Evolutionary conservation across 1,140 invertebrate genomes (phyloP).

Genomic region (Ceratina japonica): DNA sequence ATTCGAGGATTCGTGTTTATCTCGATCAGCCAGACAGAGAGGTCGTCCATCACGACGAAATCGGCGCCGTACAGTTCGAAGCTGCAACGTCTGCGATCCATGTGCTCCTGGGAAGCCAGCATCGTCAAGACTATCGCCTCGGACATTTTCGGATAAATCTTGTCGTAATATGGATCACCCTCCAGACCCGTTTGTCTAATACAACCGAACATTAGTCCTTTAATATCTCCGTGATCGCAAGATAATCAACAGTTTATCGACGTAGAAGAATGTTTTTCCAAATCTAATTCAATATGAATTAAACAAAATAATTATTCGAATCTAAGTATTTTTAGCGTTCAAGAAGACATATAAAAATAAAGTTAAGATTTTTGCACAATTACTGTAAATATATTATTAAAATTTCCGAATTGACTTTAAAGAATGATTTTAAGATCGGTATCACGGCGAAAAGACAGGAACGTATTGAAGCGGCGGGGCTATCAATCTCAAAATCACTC

Average conservation of each 20-base stretch:
- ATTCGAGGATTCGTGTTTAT: slow-evolving; percentile 95
- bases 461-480: slow-evolving; percentile 38
- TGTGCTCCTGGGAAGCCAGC: slow-evolving; percentile 87
- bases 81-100: slow-evolving; percentile 87
- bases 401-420: too few relatives aligned
- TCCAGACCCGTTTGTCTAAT: slow-evolving; percentile 55
- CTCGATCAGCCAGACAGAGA: slow-evolving; percentile 94
- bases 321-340: too few relatives aligned
- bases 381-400: too few relatives aligned
- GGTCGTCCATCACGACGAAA: slow-evolving; percentile 92
- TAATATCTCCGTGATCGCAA: too few relatives aligned
- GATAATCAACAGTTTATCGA: too few relatives aligned
- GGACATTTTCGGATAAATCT: slow-evolving; percentile 93
- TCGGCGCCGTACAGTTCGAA: slow-evolving; percentile 96
- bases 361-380: too few relatives aligned
- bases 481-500: slow-evolving; percentile 45
- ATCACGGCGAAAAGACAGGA: background rate
- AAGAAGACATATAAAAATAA: too few relatives aligned
- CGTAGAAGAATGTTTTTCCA: too few relatives aligned
- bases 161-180: slow-evolving; percentile 81
- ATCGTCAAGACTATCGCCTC: slow-evolving; percentile 90
- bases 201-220: too few relatives aligned
- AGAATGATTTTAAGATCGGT: background rate
- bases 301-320: too few relatives aligned
- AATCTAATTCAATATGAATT: too few relatives aligned